Base-by-base conservation (phyloP, 2,113 vertebrate species). In the Cryptotis parvus region DNA sequence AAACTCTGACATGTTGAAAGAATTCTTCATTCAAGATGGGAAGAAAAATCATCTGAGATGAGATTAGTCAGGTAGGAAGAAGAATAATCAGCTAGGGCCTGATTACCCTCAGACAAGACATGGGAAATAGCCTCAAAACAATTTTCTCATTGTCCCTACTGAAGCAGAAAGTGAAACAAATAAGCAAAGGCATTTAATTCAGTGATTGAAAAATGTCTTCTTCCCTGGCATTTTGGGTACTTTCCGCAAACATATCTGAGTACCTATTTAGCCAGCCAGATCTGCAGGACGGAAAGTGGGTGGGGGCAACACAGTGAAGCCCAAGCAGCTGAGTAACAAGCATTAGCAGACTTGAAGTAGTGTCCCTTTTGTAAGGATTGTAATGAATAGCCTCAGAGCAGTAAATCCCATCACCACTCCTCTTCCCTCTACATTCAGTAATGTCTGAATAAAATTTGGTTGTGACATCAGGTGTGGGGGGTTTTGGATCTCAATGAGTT, bases 1-100 rank as follows among this genome's bases (percentile, higher is more conserved):
- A 45, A 49, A 49, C 45, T n/a, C n/a, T 61, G 81, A 85, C 26
- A 84, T 11, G 29, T 33, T 72, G 68, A 84, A 66, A 63, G 39
- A 91, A 58, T 18, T 18, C 20, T 55, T 90, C 45, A n/a, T 82
- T 81, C 15, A 49, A 70, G 18, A 73, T 33, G 7, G 16, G 74
- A 73, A 88, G 43, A 87, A 78, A 94, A 89, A 33, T 61, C 37
- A 55, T 85, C 81, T 12, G 26, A 88, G 63, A 72, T 77, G 31
- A 91, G 9, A 82, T 29, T 22, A 80, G 35, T 72, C 45, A 49
- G 45, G n/a, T 9, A 75, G 29, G 15, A 39, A 90, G 22, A 84
- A 9, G 31, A 12, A 14, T 49, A 58, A 70, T 78, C 78, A 70
- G 6, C 2, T 22, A 20, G 33, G 24, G 35, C 8, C 9, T 78